Evolutionary conservation across 1,140 invertebrate genomes (phyloP).

Genomic region (Cydia fagiglandana): DNA sequence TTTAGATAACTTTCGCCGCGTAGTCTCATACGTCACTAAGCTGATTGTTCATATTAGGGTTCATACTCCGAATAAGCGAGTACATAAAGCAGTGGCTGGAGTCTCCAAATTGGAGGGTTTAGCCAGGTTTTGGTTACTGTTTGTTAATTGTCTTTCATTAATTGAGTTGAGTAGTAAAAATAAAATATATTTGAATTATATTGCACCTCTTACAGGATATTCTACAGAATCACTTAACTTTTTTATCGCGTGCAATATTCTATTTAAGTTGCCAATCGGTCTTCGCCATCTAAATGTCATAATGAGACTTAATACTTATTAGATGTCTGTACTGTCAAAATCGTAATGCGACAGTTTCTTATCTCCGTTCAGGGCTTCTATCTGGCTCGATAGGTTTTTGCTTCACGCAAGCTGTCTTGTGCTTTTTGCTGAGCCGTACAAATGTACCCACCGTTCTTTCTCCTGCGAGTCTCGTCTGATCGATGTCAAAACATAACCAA

Average conservation of each 20-base stretch:
- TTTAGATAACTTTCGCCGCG: too few species aligned
- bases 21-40: too few species aligned
- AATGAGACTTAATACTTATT: constrained; percentile 19
- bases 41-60: too few species aligned
- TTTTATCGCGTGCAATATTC: neutral
- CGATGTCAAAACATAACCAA: constrained; percentile 61
- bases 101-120: too few species aligned
- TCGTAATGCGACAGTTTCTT: constrained; percentile 27
- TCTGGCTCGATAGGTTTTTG: constrained; percentile 25
- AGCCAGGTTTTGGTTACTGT: neutral
- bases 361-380: constrained; percentile 10
- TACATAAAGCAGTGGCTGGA: too few species aligned
- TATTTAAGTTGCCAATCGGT: constrained; percentile 10
- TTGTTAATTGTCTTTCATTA: constrained; percentile 27
- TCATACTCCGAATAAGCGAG: too few species aligned
- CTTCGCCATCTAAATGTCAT: constrained; percentile 19
- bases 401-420: constrained; percentile 13
- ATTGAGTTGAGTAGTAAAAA: too few species aligned
- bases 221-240: too few species aligned
- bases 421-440: neutral
- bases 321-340: constrained; percentile 22
- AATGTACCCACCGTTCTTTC: constrained; percentile 39
- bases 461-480: constrained; percentile 50
- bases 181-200: too few species aligned
- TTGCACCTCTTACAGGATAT: too few species aligned